Evolutionary conservation across 2,888 invertebrate species (phyloP).

Genomic region (Heteromyza rotundicornis): DNA sequence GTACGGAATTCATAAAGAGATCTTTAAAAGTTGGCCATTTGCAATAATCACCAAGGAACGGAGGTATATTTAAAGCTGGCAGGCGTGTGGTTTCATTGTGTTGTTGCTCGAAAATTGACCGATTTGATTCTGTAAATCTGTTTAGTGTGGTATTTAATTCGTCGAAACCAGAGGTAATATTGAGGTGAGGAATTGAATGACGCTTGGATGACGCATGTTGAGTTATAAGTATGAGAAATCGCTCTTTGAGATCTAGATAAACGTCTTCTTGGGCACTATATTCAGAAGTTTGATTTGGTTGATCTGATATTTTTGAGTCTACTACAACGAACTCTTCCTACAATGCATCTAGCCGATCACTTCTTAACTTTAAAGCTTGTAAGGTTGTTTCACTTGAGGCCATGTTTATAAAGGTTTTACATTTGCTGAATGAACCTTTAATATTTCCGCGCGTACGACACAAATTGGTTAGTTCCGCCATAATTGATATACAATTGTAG

Average conservation of each 20-base stretch:
- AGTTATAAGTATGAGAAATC: background rate
- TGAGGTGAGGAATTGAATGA: background rate
- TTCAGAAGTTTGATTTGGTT: background rate
- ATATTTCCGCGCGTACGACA: background rate
- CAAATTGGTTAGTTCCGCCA: background rate
- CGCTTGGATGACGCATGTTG: background rate
- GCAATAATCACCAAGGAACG: background rate
- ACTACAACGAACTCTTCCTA: background rate
- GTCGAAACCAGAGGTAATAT: background rate
- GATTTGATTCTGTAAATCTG: background rate
- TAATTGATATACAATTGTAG: background rate
- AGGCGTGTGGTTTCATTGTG: background rate
- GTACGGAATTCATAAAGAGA: background rate
- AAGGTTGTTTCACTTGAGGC: background rate
- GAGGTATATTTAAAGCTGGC: background rate
- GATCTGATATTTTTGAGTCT: background rate
- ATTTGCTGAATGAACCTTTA: background rate
- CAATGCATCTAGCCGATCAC: background rate
- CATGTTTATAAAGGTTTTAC: background rate
- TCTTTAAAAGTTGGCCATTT: conserved; percentile 9
- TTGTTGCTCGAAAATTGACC: background rate
- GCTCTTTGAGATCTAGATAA: background rate
- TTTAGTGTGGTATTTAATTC: too few species aligned
- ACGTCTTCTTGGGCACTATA: background rate
- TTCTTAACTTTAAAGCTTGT: background rate